These are phyloP conservation scores for Neodiprion virginianus DNA, from an alignment of 1,140 invertebrate species.

Conservation along the genomic window DNA sequence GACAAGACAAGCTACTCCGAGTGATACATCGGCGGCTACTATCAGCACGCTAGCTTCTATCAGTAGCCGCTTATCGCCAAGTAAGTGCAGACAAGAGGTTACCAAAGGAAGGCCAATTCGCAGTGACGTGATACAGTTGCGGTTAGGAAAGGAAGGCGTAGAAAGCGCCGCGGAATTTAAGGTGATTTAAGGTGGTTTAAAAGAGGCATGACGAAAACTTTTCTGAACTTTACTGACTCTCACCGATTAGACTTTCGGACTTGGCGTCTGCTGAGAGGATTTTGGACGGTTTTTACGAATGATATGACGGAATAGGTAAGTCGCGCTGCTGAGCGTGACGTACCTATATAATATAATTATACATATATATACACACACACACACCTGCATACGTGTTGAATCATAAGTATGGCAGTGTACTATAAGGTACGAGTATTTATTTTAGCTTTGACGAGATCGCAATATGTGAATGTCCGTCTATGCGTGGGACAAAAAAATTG, in stretches of 20 bases:
- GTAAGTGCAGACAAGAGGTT: conserved; percentile 12
- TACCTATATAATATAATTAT: no score
- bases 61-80: conserved; percentile 24
- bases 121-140: conserved; percentile 1
- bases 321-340: no score
- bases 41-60: conserved; percentile 15
- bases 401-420: no score
- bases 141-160: conserved; percentile 5
- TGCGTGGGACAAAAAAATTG: neutral
- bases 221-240: no score
- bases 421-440: no score
- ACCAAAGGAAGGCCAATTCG: neutral
- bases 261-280: no score
- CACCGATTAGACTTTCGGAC: no score
- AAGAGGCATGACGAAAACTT: neutral
- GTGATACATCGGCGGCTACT: conserved; percentile 36
- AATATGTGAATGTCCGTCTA: neutral
- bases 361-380: no score
- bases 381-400: no score
- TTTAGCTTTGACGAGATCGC: neutral
- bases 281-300: no score
- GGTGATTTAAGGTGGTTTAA: conserved; percentile 30
- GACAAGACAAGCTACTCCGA: conserved; percentile 59
- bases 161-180: neutral
- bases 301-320: no score